These are phyloP conservation scores for Plutomurus gul DNA, from an alignment of 1,140 invertebrate genomes.

Conservation along the genomic window DNA sequence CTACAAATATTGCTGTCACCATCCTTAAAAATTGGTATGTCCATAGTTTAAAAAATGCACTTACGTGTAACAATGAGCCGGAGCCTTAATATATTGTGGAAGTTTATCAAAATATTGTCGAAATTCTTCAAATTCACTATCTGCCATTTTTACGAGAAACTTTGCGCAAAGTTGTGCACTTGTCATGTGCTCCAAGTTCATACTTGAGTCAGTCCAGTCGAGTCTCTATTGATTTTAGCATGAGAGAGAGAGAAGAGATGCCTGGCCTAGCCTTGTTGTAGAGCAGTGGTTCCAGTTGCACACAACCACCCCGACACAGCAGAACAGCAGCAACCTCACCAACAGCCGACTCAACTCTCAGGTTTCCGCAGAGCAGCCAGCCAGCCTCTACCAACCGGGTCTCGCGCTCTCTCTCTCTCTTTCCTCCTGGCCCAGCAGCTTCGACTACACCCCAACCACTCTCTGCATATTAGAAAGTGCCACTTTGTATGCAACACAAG, in stretches of 20 bases:
- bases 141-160: constrained; percentile 70
- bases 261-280: constrained; percentile 4
- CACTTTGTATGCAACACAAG: no score
- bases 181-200: constrained; percentile 28
- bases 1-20: no score
- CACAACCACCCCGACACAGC: background rate
- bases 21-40: no score
- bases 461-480: no score
- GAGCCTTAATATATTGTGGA: constrained; percentile 76
- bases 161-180: constrained; percentile 37
- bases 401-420: no score
- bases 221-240: constrained; percentile 40
- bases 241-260: no score
- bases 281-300: background rate
- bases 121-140: constrained; percentile 90
- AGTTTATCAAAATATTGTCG: constrained; percentile 80
- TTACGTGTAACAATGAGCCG: constrained; percentile 70
- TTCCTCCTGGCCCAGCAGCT: no score
- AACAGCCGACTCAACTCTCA: no score
- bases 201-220: background rate
- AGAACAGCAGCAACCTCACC: background rate
- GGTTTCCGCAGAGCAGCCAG: no score
- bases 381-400: no score
- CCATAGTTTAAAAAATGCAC: constrained; percentile 54
- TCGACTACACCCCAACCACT: no score